Conservation (phyloP, 2,888 invertebrate genomes). For the Latrodectus hesperus region DNA sequence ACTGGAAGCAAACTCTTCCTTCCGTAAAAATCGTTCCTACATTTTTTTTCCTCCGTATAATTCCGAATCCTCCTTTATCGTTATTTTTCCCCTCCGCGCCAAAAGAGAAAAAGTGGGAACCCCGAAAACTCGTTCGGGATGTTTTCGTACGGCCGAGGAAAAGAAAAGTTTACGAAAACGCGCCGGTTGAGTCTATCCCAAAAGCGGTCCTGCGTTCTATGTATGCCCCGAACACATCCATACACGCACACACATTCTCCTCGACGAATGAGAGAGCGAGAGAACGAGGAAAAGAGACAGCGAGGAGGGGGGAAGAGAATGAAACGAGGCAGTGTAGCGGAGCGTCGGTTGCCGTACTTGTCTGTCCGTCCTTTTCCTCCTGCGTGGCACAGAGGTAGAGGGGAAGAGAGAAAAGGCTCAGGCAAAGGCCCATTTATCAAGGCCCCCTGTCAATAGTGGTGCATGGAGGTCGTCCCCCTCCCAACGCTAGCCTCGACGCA, state of each 20-base stretch:
- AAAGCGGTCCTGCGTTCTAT: conserved; percentile 41
- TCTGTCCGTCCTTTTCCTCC: conserved; percentile 45
- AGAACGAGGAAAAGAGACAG: conserved; percentile 46
- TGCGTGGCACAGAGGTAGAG: conserved; percentile 26
- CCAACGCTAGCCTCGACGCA: conserved; percentile 63
- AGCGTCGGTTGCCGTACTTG: conserved; percentile 48
- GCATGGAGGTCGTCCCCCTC: conserved; percentile 50
- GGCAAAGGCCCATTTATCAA: conserved; percentile 68
- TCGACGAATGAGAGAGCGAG: conserved; percentile 40
- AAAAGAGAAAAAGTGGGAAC: conserved; percentile 61
- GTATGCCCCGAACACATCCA: conserved; percentile 42
- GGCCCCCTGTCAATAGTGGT: conserved; percentile 65
- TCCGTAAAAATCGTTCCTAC: conserved; percentile 36
- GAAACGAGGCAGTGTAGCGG: conserved; percentile 60
- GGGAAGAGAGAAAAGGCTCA: conserved; percentile 49
- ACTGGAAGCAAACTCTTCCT: conserved; percentile 37
- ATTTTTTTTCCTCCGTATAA: neutral
- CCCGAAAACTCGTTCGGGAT: conserved; percentile 67
- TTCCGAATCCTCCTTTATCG: conserved; percentile 41
- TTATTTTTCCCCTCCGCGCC: conserved; percentile 51
- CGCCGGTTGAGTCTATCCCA: conserved; percentile 43
- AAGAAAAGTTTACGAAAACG: conserved; percentile 62
- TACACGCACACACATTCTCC: conserved; percentile 10
- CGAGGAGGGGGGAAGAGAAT: conserved; percentile 26
- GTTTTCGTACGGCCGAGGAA: conserved; percentile 58